Percentiles rank a stretch among this genome's conserved stretches.
phyloP scores from a whole-genome alignment of 2,888 invertebrate species.

The Prosopocoilus inquinatus region DNA sequence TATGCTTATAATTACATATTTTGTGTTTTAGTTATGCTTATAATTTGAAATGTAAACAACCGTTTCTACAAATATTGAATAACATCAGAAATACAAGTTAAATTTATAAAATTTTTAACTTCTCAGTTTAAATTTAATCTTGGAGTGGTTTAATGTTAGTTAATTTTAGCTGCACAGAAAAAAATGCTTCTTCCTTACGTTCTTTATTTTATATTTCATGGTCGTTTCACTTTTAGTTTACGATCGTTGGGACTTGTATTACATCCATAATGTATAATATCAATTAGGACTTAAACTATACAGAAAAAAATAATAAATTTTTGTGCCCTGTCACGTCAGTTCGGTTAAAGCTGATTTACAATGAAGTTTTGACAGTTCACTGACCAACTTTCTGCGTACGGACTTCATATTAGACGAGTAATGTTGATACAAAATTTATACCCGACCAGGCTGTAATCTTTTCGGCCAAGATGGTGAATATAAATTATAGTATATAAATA shows the following conservation, averaged over 20 bases:
- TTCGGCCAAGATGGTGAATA: slow-evolving; percentile 44
- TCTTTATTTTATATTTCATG: not conserved
- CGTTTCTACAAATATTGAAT: too few relatives aligned
- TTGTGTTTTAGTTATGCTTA: too few relatives aligned
- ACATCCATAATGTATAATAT: slow-evolving; percentile 6
- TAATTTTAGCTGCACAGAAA: not conserved
- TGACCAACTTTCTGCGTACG: slow-evolving; percentile 27
- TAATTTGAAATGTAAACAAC: too few relatives aligned
- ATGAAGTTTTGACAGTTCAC: slow-evolving; percentile 31
- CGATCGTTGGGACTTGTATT: not conserved
- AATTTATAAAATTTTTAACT: too few relatives aligned
- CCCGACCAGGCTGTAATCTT: slow-evolving; percentile 35
- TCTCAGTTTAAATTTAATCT: too few relatives aligned
- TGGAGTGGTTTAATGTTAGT: too few relatives aligned
- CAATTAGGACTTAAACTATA: slow-evolving; percentile 15
- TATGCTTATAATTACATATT: too few relatives aligned
- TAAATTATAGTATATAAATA: slow-evolving; percentile 47
- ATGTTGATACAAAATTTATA: slow-evolving; percentile 28
- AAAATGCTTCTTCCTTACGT: not conserved
- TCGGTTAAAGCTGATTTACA: slow-evolving; percentile 30
- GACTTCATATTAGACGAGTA: slow-evolving; percentile 7
- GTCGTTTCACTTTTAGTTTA: not conserved
- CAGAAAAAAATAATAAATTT: slow-evolving; percentile 8
- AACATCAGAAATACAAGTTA: too few relatives aligned
- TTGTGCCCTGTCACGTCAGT: slow-evolving; percentile 17